Evolutionary conservation across 1,140 invertebrate genomes (phyloP).

Genomic region (Dryas iulia): DNA sequence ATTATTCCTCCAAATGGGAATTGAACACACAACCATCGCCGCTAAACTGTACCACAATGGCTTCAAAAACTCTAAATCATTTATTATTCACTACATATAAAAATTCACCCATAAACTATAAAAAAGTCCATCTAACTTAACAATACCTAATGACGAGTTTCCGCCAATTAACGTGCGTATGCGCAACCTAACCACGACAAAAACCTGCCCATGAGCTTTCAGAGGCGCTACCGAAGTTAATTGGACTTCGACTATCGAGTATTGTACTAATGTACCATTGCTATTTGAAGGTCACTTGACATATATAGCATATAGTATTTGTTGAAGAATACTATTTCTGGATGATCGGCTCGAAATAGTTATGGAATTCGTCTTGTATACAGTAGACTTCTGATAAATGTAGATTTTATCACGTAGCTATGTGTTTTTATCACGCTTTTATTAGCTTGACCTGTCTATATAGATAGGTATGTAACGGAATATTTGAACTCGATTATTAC

Average conservation of each 20-base stretch:
- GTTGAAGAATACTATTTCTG: constrained; percentile 14
- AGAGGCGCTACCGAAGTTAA: constrained; percentile 73
- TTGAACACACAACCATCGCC: too few species aligned
- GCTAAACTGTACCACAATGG: too few species aligned
- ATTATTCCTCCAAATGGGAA: too few species aligned
- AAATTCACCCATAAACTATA: neutral
- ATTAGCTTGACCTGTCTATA: too few species aligned
- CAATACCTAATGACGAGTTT: constrained; percentile 58
- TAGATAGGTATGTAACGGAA: too few species aligned
- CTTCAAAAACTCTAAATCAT: too few species aligned
- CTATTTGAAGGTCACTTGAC: constrained; percentile 57
- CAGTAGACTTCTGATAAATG: constrained; percentile 1
- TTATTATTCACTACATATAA: neutral
- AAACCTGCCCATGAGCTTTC: constrained; percentile 59
- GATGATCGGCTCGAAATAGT: constrained; percentile 7
- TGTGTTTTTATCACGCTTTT: constrained; percentile 6
- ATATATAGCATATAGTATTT: constrained; percentile 12
- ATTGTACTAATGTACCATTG: constrained; percentile 47
- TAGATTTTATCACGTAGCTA: constrained; percentile 25
- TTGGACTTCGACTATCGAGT: constrained; percentile 63
- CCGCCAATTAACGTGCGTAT: constrained; percentile 66
- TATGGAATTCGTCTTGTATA: neutral
- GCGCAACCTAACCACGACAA: constrained; percentile 46
- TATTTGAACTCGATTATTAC: too few species aligned
- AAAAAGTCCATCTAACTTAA: constrained; percentile 32